phyloP scores from a whole-genome alignment of 2,888 invertebrate genomes.

The Synanthedon vespiformis region DNA sequence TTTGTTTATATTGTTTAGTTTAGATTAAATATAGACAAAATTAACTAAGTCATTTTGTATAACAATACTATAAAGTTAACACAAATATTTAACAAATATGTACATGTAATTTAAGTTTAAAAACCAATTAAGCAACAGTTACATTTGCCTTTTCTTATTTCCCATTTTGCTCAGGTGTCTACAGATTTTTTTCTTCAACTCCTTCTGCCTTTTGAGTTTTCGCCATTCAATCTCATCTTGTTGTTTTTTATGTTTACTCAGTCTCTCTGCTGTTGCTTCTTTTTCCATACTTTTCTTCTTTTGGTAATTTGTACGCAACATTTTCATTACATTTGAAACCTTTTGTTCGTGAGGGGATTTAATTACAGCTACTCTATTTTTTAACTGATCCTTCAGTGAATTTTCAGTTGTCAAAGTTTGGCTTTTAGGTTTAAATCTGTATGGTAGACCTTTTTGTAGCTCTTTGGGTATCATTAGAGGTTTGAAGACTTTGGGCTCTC shows the following conservation, averaged over 20 bases:
- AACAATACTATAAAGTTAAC: too few relatives aligned
- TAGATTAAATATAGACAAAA: too few relatives aligned
- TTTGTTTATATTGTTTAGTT: too few relatives aligned
- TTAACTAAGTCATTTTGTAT: too few relatives aligned
- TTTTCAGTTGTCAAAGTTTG: conserved; percentile 46
- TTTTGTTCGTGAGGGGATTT: conserved; percentile 92
- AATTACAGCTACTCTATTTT: conserved; percentile 84
- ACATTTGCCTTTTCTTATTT: conserved; percentile 65
- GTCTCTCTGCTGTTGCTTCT: conserved; percentile 74
- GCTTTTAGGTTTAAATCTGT: conserved; percentile 89
- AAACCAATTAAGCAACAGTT: conserved; percentile 10
- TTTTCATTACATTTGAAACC: conserved; percentile 84
- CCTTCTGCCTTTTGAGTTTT: conserved; percentile 79
- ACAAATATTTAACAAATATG: not conserved
- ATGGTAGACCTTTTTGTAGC: conserved; percentile 90
- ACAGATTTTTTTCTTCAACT: conserved; percentile 85
- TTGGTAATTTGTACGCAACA: conserved; percentile 79
- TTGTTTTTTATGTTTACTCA: conserved; percentile 74
- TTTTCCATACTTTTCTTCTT: conserved; percentile 80
- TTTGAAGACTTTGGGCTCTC: conserved; percentile 81
- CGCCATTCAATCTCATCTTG: conserved; percentile 76
- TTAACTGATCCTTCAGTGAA: conserved; percentile 40
- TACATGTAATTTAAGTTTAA: not conserved
- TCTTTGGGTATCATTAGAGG: conserved; percentile 87
- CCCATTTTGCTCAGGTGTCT: conserved; percentile 80